Conservation (phyloP, 2,888 invertebrate species). For the Lasioglossum leucozonium region DNA sequence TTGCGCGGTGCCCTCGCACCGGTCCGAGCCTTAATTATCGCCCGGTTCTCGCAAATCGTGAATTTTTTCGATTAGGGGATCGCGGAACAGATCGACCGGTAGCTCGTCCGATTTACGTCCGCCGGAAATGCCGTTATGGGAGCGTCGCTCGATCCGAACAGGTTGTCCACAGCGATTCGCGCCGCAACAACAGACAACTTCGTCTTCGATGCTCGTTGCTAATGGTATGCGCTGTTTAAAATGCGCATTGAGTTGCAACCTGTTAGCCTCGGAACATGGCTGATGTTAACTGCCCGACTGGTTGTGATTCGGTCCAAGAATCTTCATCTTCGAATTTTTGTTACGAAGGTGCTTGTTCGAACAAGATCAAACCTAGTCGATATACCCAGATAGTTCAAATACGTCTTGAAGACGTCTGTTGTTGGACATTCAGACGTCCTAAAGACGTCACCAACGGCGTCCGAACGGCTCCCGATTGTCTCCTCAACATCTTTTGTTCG, state of each 20-base stretch:
- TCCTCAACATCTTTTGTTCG: too few relatives aligned
- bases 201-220: background rate
- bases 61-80: background rate
- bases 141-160: background rate
- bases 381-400: too few relatives aligned
- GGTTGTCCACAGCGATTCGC: background rate
- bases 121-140: slow-evolving; percentile 29
- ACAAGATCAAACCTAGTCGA: too few relatives aligned
- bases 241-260: background rate
- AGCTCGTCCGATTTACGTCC: slow-evolving; percentile 9
- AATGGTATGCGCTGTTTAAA: background rate
- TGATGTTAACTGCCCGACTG: background rate
- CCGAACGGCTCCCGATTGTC: too few relatives aligned
- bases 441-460: too few relatives aligned
- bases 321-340: background rate
- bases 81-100: slow-evolving; percentile 22
- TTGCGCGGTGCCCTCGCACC: slow-evolving; percentile 24
- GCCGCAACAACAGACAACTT: background rate
- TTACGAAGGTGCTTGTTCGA: too few relatives aligned
- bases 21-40: background rate
- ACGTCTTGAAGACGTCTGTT: too few relatives aligned
- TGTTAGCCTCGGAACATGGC: background rate
- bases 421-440: too few relatives aligned
- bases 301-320: background rate
- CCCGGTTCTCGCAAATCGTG: background rate